Conservation (phyloP, 2,888 invertebrate species). For the Dolichomitus sp. region DNA sequence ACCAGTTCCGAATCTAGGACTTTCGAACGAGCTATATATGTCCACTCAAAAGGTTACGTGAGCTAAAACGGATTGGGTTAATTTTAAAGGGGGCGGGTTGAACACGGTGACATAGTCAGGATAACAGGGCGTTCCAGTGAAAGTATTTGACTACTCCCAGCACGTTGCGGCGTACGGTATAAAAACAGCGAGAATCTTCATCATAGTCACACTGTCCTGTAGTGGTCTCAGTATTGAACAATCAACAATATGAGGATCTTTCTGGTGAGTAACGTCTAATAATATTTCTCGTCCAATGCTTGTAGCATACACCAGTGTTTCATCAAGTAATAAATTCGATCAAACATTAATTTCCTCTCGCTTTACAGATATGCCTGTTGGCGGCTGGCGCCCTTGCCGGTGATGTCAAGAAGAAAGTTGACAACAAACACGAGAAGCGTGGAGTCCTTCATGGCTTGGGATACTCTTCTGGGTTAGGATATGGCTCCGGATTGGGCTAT, state of each 20-base stretch:
- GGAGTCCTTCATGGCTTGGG: conserved; percentile 24
- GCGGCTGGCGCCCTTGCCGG: conserved; percentile 62
- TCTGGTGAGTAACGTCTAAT: conserved; percentile 71
- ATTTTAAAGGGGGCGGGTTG: conserved; percentile 21
- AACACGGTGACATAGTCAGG: conserved; percentile 7
- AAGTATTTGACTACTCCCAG: conserved; percentile 45
- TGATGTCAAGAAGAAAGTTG: conserved; percentile 49
- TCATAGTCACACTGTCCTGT: conserved; percentile 64
- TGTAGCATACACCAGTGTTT: not conserved
- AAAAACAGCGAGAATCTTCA: conserved; percentile 73
- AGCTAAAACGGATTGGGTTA: conserved; percentile 27
- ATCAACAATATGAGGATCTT: conserved; percentile 73
- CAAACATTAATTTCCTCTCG: not conserved
- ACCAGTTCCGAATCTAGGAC: conserved; percentile 17
- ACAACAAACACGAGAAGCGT: conserved; percentile 69
- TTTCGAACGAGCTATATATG: conserved; percentile 32
- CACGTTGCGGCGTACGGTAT: conserved; percentile 72
- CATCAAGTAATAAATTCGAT: not conserved
- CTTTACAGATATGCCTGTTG: conserved; percentile 70
- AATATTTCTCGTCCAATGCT: too few species aligned
- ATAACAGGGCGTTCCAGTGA: conserved; percentile 19
- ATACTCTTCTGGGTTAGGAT: not conserved
- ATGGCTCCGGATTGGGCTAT: not conserved
- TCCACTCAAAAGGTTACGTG: conserved; percentile 45
- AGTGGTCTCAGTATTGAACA: conserved; percentile 35